Conservation (phyloP, 2,888 invertebrate species). For the Philhelius pedissequus region DNA sequence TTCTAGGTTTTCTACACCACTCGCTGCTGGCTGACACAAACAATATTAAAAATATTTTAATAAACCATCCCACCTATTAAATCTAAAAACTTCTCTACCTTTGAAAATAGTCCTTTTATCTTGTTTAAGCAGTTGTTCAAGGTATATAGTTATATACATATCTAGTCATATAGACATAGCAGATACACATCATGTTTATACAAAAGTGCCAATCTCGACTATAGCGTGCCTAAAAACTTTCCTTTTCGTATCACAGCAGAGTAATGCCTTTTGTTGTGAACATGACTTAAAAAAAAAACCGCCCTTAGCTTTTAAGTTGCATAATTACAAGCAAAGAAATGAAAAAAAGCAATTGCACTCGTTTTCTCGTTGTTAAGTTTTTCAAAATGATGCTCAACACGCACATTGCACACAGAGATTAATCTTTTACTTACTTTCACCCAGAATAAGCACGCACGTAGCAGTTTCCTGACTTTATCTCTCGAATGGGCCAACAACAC, state of each 20-base stretch:
- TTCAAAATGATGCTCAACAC: constrained; percentile 29
- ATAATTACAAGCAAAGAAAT: not conserved
- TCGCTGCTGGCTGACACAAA: too few species aligned
- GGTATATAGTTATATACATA: not conserved
- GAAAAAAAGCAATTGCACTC: constrained; percentile 13
- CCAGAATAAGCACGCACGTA: constrained; percentile 32
- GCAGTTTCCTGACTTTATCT: constrained; percentile 28
- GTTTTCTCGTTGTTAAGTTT: constrained; percentile 51
- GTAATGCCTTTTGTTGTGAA: constrained; percentile 24
- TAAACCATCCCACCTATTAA: too few species aligned
- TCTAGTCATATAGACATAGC: not conserved
- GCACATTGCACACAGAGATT: constrained; percentile 26
- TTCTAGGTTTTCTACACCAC: too few species aligned
- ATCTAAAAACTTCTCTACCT: not conserved
- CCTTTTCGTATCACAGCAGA: constrained; percentile 20
- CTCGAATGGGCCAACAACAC: not conserved
- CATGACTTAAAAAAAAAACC: constrained; percentile 21
- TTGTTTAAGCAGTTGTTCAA: constrained; percentile 19
- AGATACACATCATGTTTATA: not conserved
- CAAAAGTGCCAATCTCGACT: not conserved
- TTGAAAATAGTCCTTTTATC: constrained; percentile 12
- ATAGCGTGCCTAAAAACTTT: constrained; percentile 50
- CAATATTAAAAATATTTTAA: too few species aligned
- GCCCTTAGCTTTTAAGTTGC: constrained; percentile 42
- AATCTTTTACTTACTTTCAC: constrained; percentile 33